Base-by-base conservation (phyloP, 1,140 invertebrate genomes). In the Sitophilus oryzae region DNA sequence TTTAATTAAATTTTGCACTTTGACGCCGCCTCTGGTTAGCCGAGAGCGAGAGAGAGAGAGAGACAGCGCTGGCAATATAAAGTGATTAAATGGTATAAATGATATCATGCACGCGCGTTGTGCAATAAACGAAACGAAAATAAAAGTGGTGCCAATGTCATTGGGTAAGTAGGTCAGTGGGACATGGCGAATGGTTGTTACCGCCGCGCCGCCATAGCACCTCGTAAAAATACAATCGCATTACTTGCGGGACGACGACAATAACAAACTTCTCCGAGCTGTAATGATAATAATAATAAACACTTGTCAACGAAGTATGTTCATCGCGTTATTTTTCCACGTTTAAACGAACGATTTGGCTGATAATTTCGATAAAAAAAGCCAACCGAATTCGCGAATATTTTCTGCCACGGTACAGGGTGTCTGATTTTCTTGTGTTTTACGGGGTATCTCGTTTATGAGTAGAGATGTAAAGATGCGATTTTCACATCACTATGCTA, bases 151-250 rank as follows among this genome's bases (percentile, higher is more conserved):
- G 74, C 73, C 76, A 77, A 74, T 77, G 74, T 76, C 74, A 77
- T 67, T 76, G 69, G 73, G 74, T 76, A 77, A 76, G 73, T 70
- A 70, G 75, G 76, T 77, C 71, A 77, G 71, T 77, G 65, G 75
- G 75, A 67, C 73, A 76, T 34, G 53, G 46, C 53, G 15, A 44
- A 23, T 14, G 25, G 36, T 11, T 36, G 42, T 18, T 36, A 15
- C n/a, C 53, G 40, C 25, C 51, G 18, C 36, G 25, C 37, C 43
- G 49, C 49, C 38, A 16, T 22, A 41, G 19, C 10, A 44, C 14
- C 42, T 6, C n/a, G 11, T 11, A 42, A 42, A 42, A 42, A 42
- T 42, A 42, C 40, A 42, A 42, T 42, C 18, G 21, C 20, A 2
- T 42, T 42, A 42, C 10, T 6, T 38, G 2, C 5, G 36, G 18